Evolutionary conservation across 2,888 invertebrate species (phyloP), one percentile per base, ranked within the genome.

Genomic region (Brachycybe producta): DNA sequence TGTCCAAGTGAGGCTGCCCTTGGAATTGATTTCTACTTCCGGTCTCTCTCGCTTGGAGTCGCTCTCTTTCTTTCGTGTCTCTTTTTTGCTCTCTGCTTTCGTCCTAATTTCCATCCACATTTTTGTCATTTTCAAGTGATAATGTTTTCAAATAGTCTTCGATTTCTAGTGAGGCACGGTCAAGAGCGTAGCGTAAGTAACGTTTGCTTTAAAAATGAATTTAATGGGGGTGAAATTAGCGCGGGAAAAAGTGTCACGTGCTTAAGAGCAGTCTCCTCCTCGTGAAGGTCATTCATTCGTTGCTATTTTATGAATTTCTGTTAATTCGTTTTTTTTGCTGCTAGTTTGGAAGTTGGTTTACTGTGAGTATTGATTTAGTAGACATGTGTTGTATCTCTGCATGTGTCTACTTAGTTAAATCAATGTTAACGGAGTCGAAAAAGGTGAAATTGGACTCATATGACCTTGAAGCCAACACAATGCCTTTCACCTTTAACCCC

Each of bases 301-400:
- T 3, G 15, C 24, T 41, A 26, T 41, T 23, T 41, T 27, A 26
- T 42, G 2, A 3, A 39, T 24, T 39, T 42, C 7, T 27, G n/a
- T 26, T 28, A 23, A n/a, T 15, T 27, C n/a, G n/a, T n/a, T 3
- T 42, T 42, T 15, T 1, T 26, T 42, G 42, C 45, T 36, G 23
- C 19, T 35, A 45, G 45, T 45, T 45, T 45, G 45, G 45, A 23
- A 26, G 34, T 34, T 45, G 45, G 45, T 34, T 45, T 15, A 35
- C 34, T 34, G 45, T 45, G 34, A 45, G 45, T 45, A 45, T 45
- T 21, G 35, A 45, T 45, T 35, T 45, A 34, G 19, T 4, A n/a
- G 35, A 35, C 34, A 19, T 38, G 17, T 35, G 21, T 24, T 45
- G 34, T 36, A 45, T 19, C 2, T 4, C 45, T 24, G 32, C 32